These are phyloP conservation scores for Eufriesea mexicana DNA, from an alignment of 1,140 invertebrate genomes.

Conservation along the genomic window DNA sequence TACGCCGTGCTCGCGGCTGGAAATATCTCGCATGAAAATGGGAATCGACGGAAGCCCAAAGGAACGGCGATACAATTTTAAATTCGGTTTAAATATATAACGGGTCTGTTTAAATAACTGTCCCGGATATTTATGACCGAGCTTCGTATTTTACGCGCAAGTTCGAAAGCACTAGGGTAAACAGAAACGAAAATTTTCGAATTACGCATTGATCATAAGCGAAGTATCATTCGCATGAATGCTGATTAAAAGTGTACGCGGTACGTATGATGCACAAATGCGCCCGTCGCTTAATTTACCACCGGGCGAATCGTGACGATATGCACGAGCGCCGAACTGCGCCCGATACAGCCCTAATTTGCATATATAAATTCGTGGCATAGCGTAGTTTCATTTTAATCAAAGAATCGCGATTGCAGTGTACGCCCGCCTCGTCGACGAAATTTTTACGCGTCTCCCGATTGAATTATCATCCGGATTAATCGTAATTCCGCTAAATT, in stretches of 20 bases:
- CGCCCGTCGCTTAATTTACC: constrained; percentile 56
- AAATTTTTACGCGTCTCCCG: constrained; percentile 38
- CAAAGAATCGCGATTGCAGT: constrained; percentile 37
- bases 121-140: background rate
- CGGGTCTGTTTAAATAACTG: background rate
- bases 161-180: background rate
- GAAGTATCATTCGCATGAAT: constrained; percentile 44
- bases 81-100: background rate
- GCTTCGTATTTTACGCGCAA: background rate
- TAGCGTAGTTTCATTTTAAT: constrained; percentile 52
- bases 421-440: constrained; percentile 8
- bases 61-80: background rate
- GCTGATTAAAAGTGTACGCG: constrained; percentile 63
- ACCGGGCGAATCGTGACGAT: constrained; percentile 53
- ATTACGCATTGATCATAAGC: constrained; percentile 27
- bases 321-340: constrained; percentile 1
- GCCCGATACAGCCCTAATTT: constrained; percentile 58
- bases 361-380: constrained; percentile 62
- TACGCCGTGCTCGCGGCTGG: too few species aligned
- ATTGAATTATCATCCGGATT: background rate
- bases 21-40: too few species aligned
- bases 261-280: constrained; percentile 55
- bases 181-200: constrained; percentile 18
- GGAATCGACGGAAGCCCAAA: background rate
- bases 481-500: too few species aligned